Conservation (phyloP, 2,113 vertebrate genomes). For the Channa maculata region DNA sequence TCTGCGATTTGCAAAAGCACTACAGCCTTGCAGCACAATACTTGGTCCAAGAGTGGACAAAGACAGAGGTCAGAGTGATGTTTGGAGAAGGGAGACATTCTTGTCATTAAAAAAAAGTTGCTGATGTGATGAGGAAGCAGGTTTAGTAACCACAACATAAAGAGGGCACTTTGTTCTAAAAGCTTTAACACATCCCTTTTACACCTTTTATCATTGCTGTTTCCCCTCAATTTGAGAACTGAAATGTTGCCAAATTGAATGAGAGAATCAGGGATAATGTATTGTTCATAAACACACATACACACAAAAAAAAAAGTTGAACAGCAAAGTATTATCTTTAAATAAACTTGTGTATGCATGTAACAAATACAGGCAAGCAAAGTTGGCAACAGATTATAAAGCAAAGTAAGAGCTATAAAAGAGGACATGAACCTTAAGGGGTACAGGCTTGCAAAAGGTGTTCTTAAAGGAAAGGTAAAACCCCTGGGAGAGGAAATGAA, state of each 20-base stretch:
- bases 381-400: slow-evolving; percentile 76
- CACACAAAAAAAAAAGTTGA: slow-evolving; percentile 7
- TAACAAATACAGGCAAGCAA: slow-evolving; percentile 71
- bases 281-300: slow-evolving; percentile 45
- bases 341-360: slow-evolving; percentile 68
- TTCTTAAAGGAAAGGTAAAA: not conserved
- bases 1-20: slow-evolving; percentile 79
- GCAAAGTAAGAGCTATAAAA: slow-evolving; percentile 47
- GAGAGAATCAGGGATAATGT: slow-evolving; percentile 49
- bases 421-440: slow-evolving; percentile 48
- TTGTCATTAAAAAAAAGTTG: slow-evolving; percentile 17
- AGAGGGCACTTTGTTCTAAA: slow-evolving; percentile 73
- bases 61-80: slow-evolving; percentile 53
- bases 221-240: slow-evolving; percentile 43
- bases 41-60: slow-evolving; percentile 80
- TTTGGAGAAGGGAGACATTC: slow-evolving; percentile 42
- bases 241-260: slow-evolving; percentile 14
- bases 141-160: slow-evolving; percentile 57
- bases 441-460: slow-evolving; percentile 49
- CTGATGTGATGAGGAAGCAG: slow-evolving; percentile 25
- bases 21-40: slow-evolving; percentile 85
- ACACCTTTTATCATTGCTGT: slow-evolving; percentile 12
- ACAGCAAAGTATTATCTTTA: slow-evolving; percentile 51
- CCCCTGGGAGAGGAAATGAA: slow-evolving; percentile 64
- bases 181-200: slow-evolving; percentile 56